Evolutionary conservation across 2,797 vertebrate species (phyloP).

Genomic region (Galaxias olidus): DNA sequence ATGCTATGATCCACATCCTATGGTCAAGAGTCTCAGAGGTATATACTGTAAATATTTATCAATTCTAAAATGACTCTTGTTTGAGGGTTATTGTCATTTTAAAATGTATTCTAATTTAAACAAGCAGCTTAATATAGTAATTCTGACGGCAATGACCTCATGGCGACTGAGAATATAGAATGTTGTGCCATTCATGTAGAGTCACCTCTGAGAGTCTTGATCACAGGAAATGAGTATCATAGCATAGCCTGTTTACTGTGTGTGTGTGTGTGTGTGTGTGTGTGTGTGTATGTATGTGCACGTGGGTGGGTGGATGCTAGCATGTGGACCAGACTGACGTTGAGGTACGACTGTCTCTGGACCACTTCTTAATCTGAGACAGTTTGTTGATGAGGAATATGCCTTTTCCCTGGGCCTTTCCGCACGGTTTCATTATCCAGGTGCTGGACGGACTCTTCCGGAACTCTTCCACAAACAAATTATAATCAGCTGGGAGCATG

Average conservation of each 20-base stretch:
- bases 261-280: constrained; percentile 7
- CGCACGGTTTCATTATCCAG: constrained; percentile 99
- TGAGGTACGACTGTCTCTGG: constrained; percentile 94
- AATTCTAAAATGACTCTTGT: no score
- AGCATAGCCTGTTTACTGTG: neutral
- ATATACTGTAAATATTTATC: no score
- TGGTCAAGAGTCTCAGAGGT: no score
- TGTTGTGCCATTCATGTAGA: no score
- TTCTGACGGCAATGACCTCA: no score
- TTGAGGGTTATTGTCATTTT: no score
- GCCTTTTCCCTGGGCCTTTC: constrained; percentile 97
- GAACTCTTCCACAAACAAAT: constrained; percentile 98
- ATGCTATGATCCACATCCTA: no score
- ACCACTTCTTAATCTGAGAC: constrained; percentile 99
- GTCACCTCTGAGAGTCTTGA: neutral
- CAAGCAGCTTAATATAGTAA: no score
- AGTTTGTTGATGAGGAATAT: constrained; percentile 99
- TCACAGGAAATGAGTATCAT: no score
- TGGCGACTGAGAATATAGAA: no score
- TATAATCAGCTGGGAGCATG: constrained; percentile 97
- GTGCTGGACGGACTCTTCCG: constrained; percentile 96
- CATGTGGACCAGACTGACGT: constrained; percentile 85
- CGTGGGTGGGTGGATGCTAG: neutral
- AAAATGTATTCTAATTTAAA: no score
- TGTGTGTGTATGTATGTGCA: constrained; percentile 5